phyloP scores from a whole-genome alignment of 2,113 vertebrate species.

The Galeopterus variegatus region DNA sequence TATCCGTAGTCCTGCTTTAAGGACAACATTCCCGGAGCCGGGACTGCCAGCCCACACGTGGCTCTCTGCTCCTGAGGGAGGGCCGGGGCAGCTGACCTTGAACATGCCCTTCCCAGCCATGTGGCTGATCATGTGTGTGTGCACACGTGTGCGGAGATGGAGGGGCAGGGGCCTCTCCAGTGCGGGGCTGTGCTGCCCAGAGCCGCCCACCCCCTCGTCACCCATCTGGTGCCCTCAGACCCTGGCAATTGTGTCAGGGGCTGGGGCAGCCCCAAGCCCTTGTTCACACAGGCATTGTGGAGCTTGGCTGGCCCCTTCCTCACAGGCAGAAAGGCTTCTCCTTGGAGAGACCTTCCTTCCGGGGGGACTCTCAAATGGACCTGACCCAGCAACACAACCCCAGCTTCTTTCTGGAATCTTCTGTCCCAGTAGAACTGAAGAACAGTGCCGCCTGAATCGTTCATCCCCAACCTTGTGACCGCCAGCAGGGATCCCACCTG shows the following conservation, averaged over 20 bases:
- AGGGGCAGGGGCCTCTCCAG: too few species aligned
- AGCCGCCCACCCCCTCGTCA: rapidly evolving
- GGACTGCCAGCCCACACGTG: too few species aligned
- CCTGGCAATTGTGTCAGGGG: not conserved
- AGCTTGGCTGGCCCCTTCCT: not conserved
- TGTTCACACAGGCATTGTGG: too few species aligned
- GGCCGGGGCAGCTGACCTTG: not conserved
- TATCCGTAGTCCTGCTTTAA: not conserved
- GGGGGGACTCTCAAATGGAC: not conserved
- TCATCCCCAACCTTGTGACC: rapidly evolving
- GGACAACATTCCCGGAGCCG: not conserved
- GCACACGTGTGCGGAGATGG: not conserved
- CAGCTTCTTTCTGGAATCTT: not conserved
- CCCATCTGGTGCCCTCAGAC: not conserved
- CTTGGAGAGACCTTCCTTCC: not conserved
- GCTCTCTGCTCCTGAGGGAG: not conserved
- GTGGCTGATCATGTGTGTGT: rapidly evolving
- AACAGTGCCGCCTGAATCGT: too few species aligned
- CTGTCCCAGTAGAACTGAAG: not conserved
- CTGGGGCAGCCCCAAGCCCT: too few species aligned
- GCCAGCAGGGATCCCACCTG: too few species aligned
- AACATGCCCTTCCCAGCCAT: not conserved
- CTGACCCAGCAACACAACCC: not conserved
- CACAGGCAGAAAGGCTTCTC: not conserved
- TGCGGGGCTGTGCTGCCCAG: too few species aligned